Conservation (phyloP, 2,113 vertebrate species). For the Forbesichthys papilliferus region DNA sequence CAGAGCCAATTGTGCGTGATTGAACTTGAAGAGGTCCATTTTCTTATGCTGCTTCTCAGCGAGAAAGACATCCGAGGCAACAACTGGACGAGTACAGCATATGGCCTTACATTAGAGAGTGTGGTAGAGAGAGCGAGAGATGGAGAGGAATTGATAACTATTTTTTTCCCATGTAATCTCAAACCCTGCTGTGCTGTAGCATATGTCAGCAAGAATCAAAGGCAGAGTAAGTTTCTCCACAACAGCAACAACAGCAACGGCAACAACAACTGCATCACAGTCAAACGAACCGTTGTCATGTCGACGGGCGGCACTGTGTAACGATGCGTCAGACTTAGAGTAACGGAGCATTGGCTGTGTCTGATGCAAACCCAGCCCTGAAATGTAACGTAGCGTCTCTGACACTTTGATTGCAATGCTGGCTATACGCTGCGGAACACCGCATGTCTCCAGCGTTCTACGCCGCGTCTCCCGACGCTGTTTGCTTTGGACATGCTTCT, state of each 20-base stretch:
- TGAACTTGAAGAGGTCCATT: constrained; percentile 42
- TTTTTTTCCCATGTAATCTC: constrained; percentile 1
- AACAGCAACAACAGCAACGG: no score
- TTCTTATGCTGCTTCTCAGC: constrained; percentile 28
- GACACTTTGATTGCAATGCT: background rate
- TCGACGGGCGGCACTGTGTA: no score
- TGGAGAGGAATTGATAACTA: background rate
- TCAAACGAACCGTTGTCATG: no score
- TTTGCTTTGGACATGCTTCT: background rate
- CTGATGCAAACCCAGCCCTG: background rate
- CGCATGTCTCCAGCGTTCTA: background rate
- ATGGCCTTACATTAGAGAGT: background rate
- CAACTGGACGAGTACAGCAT: constrained; percentile 12
- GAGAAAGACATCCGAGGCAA: constrained; percentile 7
- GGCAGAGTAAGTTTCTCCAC: background rate
- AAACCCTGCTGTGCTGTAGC: background rate
- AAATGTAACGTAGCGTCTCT: background rate
- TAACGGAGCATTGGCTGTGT: no score
- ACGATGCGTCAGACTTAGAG: no score
- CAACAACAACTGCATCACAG: no score
- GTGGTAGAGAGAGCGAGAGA: constrained; percentile 4
- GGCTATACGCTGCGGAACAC: background rate
- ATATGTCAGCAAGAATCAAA: constrained; percentile 5
- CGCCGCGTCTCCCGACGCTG: background rate
- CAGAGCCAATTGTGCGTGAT: constrained; percentile 50